Conservation (phyloP, 2,113 vertebrate species). For the Arvicanthis niloticus region DNA sequence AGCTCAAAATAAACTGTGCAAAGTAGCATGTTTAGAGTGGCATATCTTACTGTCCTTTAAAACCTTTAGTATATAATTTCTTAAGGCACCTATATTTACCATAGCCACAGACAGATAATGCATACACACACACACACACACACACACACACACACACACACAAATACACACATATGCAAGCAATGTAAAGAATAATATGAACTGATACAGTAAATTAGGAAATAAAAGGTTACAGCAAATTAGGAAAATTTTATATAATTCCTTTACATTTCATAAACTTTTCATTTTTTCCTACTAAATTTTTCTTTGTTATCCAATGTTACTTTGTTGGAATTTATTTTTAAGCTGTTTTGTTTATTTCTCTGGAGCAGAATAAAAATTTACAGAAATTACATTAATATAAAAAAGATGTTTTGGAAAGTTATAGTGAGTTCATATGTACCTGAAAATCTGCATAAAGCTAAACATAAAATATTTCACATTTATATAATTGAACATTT, state of each 20-base stretch:
- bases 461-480: not conserved
- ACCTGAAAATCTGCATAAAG: not conserved
- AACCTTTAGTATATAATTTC: no score
- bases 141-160: not conserved
- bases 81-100: not conserved
- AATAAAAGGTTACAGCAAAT: not conserved
- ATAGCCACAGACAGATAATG: not conserved
- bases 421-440: not conserved
- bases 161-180: not conserved
- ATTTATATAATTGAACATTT: not conserved
- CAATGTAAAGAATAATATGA: not conserved
- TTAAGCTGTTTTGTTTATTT: not conserved
- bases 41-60: not conserved
- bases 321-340: not conserved
- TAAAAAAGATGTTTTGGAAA: not conserved
- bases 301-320: not conserved
- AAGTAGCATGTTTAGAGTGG: not conserved
- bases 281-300: not conserved
- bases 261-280: not conserved
- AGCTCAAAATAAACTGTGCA: not conserved
- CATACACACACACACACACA: not conserved
- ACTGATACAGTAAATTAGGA: not conserved
- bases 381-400: not conserved
- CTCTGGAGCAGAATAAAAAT: not conserved
- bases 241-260: not conserved